Percentiles rank a stretch among this genome's conserved stretches.
Conservation (phyloP, 1,140 invertebrate species). For the Sinella curviseta region DNA sequence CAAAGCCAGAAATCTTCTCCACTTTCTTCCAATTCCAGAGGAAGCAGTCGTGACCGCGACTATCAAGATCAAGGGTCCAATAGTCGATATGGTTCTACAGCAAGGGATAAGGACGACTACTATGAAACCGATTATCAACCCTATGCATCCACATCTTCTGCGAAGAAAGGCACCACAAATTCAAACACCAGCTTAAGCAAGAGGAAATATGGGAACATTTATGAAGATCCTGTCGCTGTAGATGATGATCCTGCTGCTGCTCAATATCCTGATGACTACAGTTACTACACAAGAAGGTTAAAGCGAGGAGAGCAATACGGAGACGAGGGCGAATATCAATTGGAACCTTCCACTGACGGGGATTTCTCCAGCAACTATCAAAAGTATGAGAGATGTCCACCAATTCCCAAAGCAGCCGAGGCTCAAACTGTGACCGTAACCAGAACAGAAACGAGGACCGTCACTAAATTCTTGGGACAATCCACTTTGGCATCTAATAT, state of each 20-base stretch:
- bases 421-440: slow-evolving; percentile 14
- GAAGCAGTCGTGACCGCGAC: background rate
- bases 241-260: slow-evolving; percentile 29
- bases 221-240: background rate
- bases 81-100: background rate
- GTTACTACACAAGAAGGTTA: slow-evolving; percentile 39
- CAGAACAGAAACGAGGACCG: slow-evolving; percentile 1
- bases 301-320: slow-evolving; percentile 40
- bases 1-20: background rate
- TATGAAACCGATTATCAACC: slow-evolving; percentile 13
- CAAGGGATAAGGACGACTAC: background rate
- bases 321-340: slow-evolving; percentile 31
- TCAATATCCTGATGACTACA: slow-evolving; percentile 40
- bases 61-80: background rate
- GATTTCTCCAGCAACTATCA: slow-evolving; percentile 27
- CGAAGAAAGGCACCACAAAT: background rate
- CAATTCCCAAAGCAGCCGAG: background rate
- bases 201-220: slow-evolving; percentile 5
- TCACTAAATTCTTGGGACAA: slow-evolving; percentile 23
- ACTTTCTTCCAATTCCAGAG: background rate
- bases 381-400: slow-evolving; percentile 21
- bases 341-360: slow-evolving; percentile 32
- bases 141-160: background rate
- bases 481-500: slow-evolving; percentile 7
- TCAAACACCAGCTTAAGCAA: background rate